A percentile compares a stretch with the other conserved stretches of the same genome.
Evolutionary conservation across 2,113 vertebrate genomes (phyloP).

Genomic region (Haemorhous mexicanus): DNA sequence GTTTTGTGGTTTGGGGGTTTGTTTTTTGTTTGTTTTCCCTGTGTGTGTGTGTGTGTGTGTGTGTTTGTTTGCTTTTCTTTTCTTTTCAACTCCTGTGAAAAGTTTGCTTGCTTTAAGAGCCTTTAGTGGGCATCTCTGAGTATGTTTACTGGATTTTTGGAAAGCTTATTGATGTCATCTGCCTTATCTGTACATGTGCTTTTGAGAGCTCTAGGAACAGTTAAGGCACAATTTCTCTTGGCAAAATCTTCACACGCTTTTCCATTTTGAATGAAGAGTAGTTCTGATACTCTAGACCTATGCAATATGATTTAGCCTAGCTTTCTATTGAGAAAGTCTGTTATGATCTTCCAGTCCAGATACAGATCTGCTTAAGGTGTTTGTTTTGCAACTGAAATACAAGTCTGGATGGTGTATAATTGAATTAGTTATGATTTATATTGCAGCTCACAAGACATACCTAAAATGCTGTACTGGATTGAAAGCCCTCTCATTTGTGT

Average conservation of each 20-base stretch:
- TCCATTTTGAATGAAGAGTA: background rate
- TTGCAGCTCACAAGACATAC: background rate
- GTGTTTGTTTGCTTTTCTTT: no score
- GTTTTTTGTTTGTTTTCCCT: background rate
- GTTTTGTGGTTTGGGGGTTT: background rate
- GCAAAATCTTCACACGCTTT: background rate
- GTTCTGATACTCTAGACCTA: background rate
- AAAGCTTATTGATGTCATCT: background rate
- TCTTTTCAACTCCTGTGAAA: background rate
- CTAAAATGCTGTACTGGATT: background rate
- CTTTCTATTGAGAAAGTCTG: background rate
- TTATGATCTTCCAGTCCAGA: background rate
- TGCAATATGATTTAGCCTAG: background rate
- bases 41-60: accelerated
- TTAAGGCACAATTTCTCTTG: background rate
- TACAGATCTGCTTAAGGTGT: background rate
- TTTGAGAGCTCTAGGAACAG: background rate
- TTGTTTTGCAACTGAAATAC: background rate
- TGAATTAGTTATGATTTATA: background rate
- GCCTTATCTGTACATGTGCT: background rate
- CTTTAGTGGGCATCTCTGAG: background rate
- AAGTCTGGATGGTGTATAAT: background rate
- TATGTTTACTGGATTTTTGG: background rate
- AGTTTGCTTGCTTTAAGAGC: background rate
- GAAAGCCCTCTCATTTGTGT: background rate